These are phyloP conservation scores for Lampropteryx suffumata DNA, from an alignment of 2,888 invertebrate genomes.

Conservation along the genomic window DNA sequence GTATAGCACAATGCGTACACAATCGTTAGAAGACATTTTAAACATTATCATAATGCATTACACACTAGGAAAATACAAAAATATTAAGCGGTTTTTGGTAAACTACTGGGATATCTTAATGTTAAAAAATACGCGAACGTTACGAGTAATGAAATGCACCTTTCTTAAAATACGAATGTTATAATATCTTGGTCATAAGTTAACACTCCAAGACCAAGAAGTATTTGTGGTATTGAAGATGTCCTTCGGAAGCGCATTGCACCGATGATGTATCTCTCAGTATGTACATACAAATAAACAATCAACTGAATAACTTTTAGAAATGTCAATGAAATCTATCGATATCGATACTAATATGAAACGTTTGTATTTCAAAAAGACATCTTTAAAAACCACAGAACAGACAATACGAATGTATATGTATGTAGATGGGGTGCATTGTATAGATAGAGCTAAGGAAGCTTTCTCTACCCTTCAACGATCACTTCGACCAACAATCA, in stretches of 20 bases:
- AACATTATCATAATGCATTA: conserved; percentile 48
- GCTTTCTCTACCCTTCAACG: conserved; percentile 59
- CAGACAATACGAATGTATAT: conserved; percentile 32
- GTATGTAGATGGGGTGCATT: conserved; percentile 49
- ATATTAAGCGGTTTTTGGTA: conserved; percentile 78
- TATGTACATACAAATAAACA: neutral
- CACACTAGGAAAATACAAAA: conserved; percentile 81
- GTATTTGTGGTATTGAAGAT: conserved; percentile 33
- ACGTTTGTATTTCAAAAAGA: conserved; percentile 13
- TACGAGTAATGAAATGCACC: conserved; percentile 69
- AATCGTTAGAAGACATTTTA: conserved; percentile 67
- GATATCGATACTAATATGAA: too few relatives aligned
- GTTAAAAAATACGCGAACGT: conserved; percentile 50
- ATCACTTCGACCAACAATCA: conserved; percentile 62
- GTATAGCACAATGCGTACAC: conserved; percentile 78
- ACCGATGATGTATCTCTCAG: neutral
- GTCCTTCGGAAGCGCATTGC: conserved; percentile 11
- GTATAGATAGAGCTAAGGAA: conserved; percentile 62
- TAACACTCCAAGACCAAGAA: conserved; percentile 71
- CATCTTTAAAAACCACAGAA: conserved; percentile 38
- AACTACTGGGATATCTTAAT: conserved; percentile 65
- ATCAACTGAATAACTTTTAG: too few relatives aligned
- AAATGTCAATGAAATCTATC: too few relatives aligned
- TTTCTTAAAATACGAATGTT: conserved; percentile 53
- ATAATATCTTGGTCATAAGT: conserved; percentile 57